Evolutionary conservation across 2,888 invertebrate genomes (phyloP).

Genomic region (Aphidoletes aphidimyza): DNA sequence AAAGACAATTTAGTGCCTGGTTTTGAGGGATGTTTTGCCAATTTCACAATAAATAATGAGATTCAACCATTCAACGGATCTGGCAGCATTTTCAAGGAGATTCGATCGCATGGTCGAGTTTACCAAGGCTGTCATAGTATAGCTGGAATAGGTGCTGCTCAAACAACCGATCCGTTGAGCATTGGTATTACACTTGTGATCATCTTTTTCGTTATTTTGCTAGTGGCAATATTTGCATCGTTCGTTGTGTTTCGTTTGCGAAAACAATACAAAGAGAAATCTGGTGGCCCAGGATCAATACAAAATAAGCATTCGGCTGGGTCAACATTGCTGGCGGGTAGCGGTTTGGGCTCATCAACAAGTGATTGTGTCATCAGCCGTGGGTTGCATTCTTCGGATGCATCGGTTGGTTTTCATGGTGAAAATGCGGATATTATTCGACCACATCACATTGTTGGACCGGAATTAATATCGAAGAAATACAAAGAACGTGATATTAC

Average conservation of each 20-base stretch:
- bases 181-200: slow-evolving; percentile 94
- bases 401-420: slow-evolving; percentile 76
- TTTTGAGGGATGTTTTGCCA: slow-evolving; percentile 90
- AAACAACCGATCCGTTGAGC: slow-evolving; percentile 86
- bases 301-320: slow-evolving; percentile 83
- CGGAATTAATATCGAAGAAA: slow-evolving; percentile 88
- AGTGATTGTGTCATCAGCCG: slow-evolving; percentile 77
- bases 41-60: slow-evolving; percentile 89
- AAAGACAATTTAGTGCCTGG: slow-evolving; percentile 70
- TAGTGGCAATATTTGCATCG: slow-evolving; percentile 88
- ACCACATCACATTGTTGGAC: slow-evolving; percentile 81
- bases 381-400: slow-evolving; percentile 76
- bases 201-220: slow-evolving; percentile 89
- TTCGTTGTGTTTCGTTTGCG: slow-evolving; percentile 92
- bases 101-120: slow-evolving; percentile 77
- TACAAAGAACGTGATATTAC: slow-evolving; percentile 85
- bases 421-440: slow-evolving; percentile 80
- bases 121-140: slow-evolving; percentile 79
- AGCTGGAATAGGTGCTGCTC: slow-evolving; percentile 79
- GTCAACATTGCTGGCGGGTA: slow-evolving; percentile 75
- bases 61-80: slow-evolving; percentile 90
- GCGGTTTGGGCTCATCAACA: slow-evolving; percentile 74
- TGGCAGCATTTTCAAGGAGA: slow-evolving; percentile 82
- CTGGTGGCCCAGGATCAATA: slow-evolving; percentile 73
- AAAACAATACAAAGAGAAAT: slow-evolving; percentile 87